These are phyloP conservation scores for Tuta absoluta DNA, from an alignment of 2,888 invertebrate genomes.

Conservation along the genomic window DNA sequence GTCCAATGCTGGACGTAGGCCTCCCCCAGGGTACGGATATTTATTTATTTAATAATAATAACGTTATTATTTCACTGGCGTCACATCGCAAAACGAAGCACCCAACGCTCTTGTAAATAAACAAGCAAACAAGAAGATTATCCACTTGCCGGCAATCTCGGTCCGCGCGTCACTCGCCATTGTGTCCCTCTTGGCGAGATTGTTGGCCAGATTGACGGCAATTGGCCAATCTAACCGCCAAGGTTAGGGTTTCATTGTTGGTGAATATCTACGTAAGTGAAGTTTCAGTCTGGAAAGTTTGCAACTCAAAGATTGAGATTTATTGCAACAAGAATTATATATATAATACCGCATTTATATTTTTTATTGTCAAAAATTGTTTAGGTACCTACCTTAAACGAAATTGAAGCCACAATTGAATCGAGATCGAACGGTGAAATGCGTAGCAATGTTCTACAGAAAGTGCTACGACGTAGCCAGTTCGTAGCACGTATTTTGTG, in stretches of 20 bases:
- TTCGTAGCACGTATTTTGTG: background rate
- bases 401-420: background rate
- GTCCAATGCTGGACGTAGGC: no score
- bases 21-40: no score
- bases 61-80: background rate
- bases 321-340: background rate
- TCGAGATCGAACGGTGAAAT: background rate
- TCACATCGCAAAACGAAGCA: background rate
- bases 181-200: constrained; percentile 10
- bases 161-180: background rate
- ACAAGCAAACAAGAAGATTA: constrained; percentile 8
- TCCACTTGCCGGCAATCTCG: constrained; percentile 13
- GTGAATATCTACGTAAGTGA: background rate
- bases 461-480: background rate
- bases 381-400: no score
- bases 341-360: background rate
- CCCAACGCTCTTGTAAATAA: background rate
- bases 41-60: background rate
- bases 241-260: constrained; percentile 7
- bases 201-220: background rate
- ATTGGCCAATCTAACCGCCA: constrained; percentile 15
- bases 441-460: background rate
- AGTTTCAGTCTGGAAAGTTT: constrained; percentile 9
- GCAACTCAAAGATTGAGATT: background rate
- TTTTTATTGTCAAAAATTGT: background rate